These are phyloP conservation scores for Suillia variegata DNA, from an alignment of 2,888 invertebrate species.

Conservation along the genomic window DNA sequence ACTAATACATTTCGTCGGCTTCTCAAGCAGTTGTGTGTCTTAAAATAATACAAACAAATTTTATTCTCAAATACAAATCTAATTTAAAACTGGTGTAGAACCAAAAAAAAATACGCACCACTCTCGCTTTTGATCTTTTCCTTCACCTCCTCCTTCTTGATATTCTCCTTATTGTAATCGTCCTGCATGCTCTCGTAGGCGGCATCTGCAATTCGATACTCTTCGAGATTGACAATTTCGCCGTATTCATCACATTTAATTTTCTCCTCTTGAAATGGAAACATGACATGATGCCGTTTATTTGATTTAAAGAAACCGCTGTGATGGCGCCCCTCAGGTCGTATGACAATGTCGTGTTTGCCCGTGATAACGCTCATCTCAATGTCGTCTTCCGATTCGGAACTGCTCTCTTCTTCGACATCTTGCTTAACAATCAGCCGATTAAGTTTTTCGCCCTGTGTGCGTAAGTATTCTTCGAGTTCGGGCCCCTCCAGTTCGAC, in stretches of 20 bases:
- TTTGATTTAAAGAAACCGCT: slow-evolving; percentile 85
- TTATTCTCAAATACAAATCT: slow-evolving; percentile 1
- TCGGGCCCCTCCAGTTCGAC: slow-evolving; percentile 79
- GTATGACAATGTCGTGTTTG: slow-evolving; percentile 87
- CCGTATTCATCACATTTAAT: slow-evolving; percentile 95
- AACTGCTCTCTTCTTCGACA: slow-evolving; percentile 71
- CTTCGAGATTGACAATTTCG: slow-evolving; percentile 90
- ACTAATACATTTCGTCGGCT: slow-evolving; percentile 89
- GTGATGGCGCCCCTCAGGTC: slow-evolving; percentile 71
- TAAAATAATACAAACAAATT: slow-evolving; percentile 44
- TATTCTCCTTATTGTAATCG: slow-evolving; percentile 56
- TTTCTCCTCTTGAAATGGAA: slow-evolving; percentile 91
- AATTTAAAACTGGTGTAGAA: background rate
- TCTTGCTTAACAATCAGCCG: slow-evolving; percentile 64
- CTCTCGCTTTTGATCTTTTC: slow-evolving; percentile 34
- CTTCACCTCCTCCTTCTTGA: slow-evolving; percentile 48
- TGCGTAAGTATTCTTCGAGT: slow-evolving; percentile 75
- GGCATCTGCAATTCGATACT: slow-evolving; percentile 82
- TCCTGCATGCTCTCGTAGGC: slow-evolving; percentile 52
- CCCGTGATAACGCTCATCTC: slow-evolving; percentile 85
- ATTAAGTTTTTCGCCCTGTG: slow-evolving; percentile 65
- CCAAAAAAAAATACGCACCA: slow-evolving; percentile 24
- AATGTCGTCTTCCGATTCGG: slow-evolving; percentile 81
- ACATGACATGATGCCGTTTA: slow-evolving; percentile 95
- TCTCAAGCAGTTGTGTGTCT: slow-evolving; percentile 66